phyloP scores from a whole-genome alignment of 2,888 invertebrate species.

The Physocephala rufipes region DNA sequence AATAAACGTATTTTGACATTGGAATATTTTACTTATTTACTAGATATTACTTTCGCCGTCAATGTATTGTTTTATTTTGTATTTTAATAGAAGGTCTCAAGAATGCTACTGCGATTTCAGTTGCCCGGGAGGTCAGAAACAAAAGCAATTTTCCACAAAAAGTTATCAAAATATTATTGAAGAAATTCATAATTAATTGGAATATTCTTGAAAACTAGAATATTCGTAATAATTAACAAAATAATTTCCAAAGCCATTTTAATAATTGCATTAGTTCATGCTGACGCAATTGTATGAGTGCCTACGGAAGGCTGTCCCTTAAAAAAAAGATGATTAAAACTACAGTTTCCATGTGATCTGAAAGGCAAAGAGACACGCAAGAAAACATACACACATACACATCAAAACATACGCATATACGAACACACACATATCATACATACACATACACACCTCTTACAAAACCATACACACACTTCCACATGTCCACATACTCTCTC shows the following conservation, averaged over 20 bases:
- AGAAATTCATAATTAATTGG: not conserved
- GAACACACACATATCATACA: not conserved
- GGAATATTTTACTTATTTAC: no score
- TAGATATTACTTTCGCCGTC: no score
- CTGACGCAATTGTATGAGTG: not conserved
- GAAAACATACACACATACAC: not conserved
- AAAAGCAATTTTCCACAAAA: no score
- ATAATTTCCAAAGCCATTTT: conserved; percentile 14
- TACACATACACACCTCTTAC: not conserved
- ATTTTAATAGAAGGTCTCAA: no score
- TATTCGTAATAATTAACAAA: not conserved
- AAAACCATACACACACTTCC: no score
- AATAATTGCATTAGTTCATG: not conserved
- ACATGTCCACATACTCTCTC: no score
- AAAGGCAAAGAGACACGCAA: not conserved
- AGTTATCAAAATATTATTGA: not conserved
- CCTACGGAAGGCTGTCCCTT: not conserved
- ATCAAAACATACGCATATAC: not conserved
- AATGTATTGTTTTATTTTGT: no score
- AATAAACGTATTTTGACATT: no score
- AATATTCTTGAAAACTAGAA: not conserved
- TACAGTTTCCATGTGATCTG: not conserved
- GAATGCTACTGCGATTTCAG: no score
- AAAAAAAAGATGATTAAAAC: not conserved
- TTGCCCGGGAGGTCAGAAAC: no score